Conservation (phyloP, 1,140 invertebrate species). For the Psix sp. region DNA sequence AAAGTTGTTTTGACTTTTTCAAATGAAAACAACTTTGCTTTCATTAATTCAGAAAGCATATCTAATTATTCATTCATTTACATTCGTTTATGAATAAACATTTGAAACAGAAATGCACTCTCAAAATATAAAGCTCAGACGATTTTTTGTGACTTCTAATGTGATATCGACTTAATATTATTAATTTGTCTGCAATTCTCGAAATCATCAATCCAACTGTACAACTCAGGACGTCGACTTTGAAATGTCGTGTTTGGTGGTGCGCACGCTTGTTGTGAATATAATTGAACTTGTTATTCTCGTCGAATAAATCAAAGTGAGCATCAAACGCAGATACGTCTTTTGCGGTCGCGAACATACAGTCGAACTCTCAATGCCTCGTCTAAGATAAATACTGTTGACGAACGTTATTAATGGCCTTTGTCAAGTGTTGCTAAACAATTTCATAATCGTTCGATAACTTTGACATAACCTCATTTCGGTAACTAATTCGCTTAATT, state of each 20-base stretch:
- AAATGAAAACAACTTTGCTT: slow-evolving; percentile 3
- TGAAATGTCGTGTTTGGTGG: slow-evolving; percentile 33
- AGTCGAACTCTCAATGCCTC: slow-evolving; percentile 23
- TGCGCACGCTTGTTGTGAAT: slow-evolving; percentile 19
- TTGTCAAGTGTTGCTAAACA: slow-evolving; percentile 23
- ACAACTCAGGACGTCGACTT: slow-evolving; percentile 26
- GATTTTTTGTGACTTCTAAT: slow-evolving; percentile 5
- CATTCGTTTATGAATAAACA: slow-evolving; percentile 11
- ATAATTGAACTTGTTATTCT: slow-evolving; percentile 51
- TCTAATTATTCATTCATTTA: slow-evolving; percentile 12
- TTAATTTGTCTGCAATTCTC: slow-evolving; percentile 14
- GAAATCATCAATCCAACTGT: slow-evolving; percentile 13
- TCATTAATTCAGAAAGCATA: slow-evolving; percentile 4
- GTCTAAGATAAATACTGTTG: slow-evolving; percentile 40
- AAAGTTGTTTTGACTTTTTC: slow-evolving; percentile 6
- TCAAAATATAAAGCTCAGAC: neutral
- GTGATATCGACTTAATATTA: slow-evolving; percentile 1
- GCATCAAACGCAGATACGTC: slow-evolving; percentile 52
- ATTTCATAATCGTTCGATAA: slow-evolving; percentile 14
- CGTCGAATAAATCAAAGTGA: slow-evolving; percentile 49
- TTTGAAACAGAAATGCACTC: neutral
- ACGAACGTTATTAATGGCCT: slow-evolving; percentile 43
- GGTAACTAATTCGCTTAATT: neutral
- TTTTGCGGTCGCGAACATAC: slow-evolving; percentile 23
- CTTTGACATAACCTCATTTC: slow-evolving; percentile 1